These are phyloP conservation scores for Lucifuga dentata DNA, from an alignment of 2,113 vertebrate species.

Conservation along the genomic window DNA sequence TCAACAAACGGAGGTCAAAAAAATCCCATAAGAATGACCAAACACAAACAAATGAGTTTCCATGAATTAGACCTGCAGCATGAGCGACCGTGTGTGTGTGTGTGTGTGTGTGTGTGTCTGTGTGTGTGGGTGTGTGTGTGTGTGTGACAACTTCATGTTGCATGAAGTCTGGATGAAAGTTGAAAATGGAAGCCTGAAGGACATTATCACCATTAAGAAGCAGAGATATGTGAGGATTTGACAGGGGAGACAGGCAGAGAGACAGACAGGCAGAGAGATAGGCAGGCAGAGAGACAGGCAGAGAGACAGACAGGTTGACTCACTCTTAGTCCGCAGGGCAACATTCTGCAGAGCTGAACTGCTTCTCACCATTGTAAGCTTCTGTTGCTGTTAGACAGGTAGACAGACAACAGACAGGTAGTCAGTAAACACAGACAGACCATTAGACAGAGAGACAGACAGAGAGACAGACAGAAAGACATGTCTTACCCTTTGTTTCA, in stretches of 20 bases:
- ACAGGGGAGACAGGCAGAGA: background rate
- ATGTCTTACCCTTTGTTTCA: conserved; percentile 82
- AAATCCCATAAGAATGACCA: too few species aligned
- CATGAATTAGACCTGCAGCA: too few species aligned
- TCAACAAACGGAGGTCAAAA: too few species aligned
- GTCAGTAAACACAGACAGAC: background rate
- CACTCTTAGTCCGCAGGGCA: conserved; percentile 90
- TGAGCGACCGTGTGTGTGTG: too few species aligned
- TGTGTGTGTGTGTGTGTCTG: too few species aligned
- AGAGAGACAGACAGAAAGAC: background rate
- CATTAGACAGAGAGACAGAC: background rate
- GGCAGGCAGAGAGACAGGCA: background rate
- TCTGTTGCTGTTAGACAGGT: conserved; percentile 87
- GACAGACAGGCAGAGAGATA: background rate
- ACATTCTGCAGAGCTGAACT: conserved; percentile 91
- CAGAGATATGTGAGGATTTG: too few species aligned
- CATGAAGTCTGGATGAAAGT: too few species aligned
- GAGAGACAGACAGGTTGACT: conserved; percentile 63
- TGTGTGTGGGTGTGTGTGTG: too few species aligned
- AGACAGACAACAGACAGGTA: conserved; percentile 4
- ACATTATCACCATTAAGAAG: too few species aligned
- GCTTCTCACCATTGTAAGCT: conserved; percentile 89
- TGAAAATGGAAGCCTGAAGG: too few species aligned
- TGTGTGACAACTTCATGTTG: too few species aligned
- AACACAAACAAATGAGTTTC: too few species aligned